phyloP scores from a whole-genome alignment of 2,113 vertebrate species.

The Dolichallabes microphthalmus region DNA sequence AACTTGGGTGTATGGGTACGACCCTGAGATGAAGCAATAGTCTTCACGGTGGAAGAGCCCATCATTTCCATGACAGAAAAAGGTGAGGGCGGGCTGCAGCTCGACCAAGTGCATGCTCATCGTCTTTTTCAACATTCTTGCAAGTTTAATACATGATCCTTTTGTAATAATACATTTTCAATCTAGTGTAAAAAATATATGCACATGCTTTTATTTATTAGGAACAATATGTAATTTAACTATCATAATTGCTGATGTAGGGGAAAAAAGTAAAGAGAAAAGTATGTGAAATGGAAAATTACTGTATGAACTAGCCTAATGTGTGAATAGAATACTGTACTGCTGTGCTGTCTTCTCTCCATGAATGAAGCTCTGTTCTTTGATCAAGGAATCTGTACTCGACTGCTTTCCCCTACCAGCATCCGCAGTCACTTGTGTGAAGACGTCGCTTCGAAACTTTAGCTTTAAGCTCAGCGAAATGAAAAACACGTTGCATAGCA shows the following conservation, averaged over 20 bases:
- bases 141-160: background rate
- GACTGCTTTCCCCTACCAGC: conserved; percentile 36
- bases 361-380: conserved; percentile 66
- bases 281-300: conserved; percentile 57
- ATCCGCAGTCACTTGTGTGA: background rate
- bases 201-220: background rate
- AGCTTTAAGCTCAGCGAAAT: background rate
- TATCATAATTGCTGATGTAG: background rate
- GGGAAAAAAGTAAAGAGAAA: background rate
- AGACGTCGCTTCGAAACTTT: background rate
- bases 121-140: background rate
- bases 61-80: too few species aligned
- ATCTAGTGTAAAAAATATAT: background rate
- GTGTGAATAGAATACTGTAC: conserved; percentile 20
- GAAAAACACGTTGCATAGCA: conserved; percentile 22
- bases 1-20: too few species aligned
- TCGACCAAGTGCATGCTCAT: too few species aligned
- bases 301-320: conserved; percentile 14
- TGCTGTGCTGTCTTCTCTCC: conserved; percentile 24
- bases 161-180: background rate
- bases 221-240: background rate
- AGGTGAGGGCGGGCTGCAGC: too few species aligned
- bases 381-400: conserved; percentile 33
- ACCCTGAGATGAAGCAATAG: too few species aligned
- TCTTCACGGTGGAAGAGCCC: too few species aligned